These are phyloP conservation scores for Thysanoteuthis rhombus DNA, from an alignment of 2,888 invertebrate genomes.

Conservation along the genomic window DNA sequence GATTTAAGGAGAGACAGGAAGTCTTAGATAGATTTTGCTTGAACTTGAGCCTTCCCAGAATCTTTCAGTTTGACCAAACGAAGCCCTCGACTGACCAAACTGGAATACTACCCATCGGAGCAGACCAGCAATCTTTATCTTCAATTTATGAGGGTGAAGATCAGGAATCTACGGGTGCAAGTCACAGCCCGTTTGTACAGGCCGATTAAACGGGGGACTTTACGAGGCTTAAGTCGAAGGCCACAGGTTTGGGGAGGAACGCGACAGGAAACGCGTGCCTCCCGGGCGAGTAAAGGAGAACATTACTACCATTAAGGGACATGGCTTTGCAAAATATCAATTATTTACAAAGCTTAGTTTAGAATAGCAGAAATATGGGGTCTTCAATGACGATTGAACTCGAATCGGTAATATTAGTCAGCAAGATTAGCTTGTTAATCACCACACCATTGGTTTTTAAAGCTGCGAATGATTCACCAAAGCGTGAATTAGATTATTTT, in stretches of 20 bases:
- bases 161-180: neutral
- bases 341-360: no score
- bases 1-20: no score
- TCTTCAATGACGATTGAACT: no score
- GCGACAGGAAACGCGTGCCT: neutral
- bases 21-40: neutral
- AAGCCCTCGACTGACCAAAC: neutral
- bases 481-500: no score
- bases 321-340: no score
- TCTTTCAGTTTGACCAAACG: neutral
- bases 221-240: neutral
- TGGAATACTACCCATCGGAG: neutral
- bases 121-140: neutral
- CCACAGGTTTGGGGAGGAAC: neutral
- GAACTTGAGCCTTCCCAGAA: neutral
- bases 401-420: no score
- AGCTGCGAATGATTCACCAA: no score
- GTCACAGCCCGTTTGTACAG: neutral
- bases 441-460: no score
- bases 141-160: neutral
- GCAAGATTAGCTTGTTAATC: no score
- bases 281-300: neutral
- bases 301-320: neutral
- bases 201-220: neutral
- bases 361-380: no score